Evolutionary conservation across 1,140 invertebrate species (phyloP).

Genomic region (Hyles euphorbiae): DNA sequence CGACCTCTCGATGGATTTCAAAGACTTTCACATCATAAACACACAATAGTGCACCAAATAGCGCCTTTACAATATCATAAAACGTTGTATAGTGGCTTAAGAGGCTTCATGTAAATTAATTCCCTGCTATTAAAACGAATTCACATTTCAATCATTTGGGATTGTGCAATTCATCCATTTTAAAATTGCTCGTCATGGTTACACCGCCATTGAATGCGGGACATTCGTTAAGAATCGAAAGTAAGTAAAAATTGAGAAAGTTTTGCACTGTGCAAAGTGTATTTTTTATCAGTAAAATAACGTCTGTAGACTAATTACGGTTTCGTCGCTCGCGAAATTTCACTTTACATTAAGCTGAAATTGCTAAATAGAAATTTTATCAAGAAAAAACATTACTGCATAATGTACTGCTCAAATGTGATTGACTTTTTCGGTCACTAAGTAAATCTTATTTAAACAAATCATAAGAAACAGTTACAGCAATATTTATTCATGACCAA

Average conservation of each 20-base stretch:
- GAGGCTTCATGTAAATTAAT: conserved; percentile 24
- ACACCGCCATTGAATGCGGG: conserved; percentile 14
- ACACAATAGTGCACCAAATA: conserved; percentile 38
- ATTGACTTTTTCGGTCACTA: too few species aligned
- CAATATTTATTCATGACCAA: too few species aligned
- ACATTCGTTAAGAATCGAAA: conserved; percentile 13
- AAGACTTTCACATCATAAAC: conserved; percentile 39
- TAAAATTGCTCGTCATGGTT: conserved; percentile 21
- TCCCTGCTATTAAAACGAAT: conserved; percentile 22
- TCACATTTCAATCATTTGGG: conserved; percentile 34
- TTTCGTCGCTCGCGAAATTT: too few species aligned
- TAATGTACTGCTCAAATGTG: too few species aligned
- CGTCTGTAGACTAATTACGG: conserved; percentile 1
- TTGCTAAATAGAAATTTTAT: too few species aligned
- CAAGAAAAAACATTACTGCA: too few species aligned
- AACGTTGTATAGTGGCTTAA: conserved; percentile 2
- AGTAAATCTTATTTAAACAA: too few species aligned
- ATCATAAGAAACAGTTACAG: too few species aligned
- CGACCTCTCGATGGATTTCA: conserved; percentile 29
- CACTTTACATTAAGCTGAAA: too few species aligned
- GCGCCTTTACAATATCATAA: conserved; percentile 17
- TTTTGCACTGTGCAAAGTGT: conserved; percentile 14
- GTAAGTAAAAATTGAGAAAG: conserved; percentile 9
- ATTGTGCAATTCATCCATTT: conserved; percentile 37
- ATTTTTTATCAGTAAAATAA: conserved; percentile 1